Percentiles rank a stretch among this genome's conserved stretches.
Conservation (phyloP, 2,888 invertebrate genomes). For the Gasteruption jaculator region DNA sequence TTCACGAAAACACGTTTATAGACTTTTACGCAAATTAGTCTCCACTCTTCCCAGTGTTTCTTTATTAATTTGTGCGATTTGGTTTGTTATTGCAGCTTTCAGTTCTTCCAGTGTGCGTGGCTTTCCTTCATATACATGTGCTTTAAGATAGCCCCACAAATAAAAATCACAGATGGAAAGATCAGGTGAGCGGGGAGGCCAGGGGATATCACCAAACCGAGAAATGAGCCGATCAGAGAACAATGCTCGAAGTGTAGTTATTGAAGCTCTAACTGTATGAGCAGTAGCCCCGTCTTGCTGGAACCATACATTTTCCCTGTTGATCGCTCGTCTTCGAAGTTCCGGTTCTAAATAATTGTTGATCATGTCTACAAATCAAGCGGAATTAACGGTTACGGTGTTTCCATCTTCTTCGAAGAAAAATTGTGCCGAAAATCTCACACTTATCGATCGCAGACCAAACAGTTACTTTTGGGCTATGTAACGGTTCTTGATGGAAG, state of each 20-base stretch:
- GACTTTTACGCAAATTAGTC: too few relatives aligned
- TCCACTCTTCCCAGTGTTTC: too few relatives aligned
- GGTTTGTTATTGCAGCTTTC: constrained; percentile 7
- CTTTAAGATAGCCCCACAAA: constrained; percentile 9
- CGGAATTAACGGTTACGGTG: not conserved
- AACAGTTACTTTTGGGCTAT: not conserved
- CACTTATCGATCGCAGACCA: not conserved
- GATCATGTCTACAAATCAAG: not conserved
- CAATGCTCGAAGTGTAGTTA: not conserved
- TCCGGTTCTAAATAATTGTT: too few relatives aligned
- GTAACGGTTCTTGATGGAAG: too few relatives aligned
- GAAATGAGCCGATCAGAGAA: constrained; percentile 7
- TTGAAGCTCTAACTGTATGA: not conserved
- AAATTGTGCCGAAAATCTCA: not conserved
- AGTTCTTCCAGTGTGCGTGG: constrained; percentile 10
- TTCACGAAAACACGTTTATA: too few relatives aligned
- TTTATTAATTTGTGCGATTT: too few relatives aligned
- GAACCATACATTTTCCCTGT: not conserved
- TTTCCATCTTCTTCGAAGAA: not conserved
- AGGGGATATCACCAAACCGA: constrained; percentile 10
- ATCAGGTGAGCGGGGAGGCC: constrained; percentile 15
- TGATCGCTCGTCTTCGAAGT: too few relatives aligned
- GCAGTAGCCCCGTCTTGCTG: constrained; percentile 4
- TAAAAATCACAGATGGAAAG: constrained; percentile 13
- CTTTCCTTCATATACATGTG: constrained; percentile 3